Evolutionary conservation across 1,140 invertebrate genomes (phyloP).

Genomic region (Hylyphantes graminicola): DNA sequence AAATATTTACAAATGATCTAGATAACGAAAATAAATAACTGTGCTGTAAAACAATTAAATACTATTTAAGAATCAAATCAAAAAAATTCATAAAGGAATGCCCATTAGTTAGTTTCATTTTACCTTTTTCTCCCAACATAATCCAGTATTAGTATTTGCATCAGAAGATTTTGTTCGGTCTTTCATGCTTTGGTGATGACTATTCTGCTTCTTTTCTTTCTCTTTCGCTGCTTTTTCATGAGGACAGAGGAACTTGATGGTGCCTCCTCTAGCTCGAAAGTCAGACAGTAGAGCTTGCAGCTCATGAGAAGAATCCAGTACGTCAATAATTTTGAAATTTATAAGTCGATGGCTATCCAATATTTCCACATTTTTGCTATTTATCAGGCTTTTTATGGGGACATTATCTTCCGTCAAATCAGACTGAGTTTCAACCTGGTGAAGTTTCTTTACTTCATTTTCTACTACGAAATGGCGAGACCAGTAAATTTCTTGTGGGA

Average conservation of each 20-base stretch:
- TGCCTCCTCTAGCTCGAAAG: constrained; percentile 86
- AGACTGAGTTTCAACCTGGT: constrained; percentile 34
- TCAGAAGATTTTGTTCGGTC: constrained; percentile 1
- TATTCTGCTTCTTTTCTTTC: constrained; percentile 48
- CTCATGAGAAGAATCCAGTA: constrained; percentile 13
- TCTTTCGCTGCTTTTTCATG: constrained; percentile 57
- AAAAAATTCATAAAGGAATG: too few relatives aligned
- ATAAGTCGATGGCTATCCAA: constrained; percentile 79
- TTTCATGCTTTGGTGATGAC: constrained; percentile 8
- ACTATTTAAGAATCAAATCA: too few relatives aligned
- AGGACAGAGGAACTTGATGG: constrained; percentile 69
- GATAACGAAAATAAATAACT: too few relatives aligned
- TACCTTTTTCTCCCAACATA: constrained; percentile 61
- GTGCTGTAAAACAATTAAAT: too few relatives aligned
- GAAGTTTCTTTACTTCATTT: constrained; percentile 61
- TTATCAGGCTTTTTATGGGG: constrained; percentile 18
- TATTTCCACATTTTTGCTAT: constrained; percentile 58
- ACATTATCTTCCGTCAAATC: constrained; percentile 36
- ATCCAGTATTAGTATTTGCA: constrained; percentile 42
- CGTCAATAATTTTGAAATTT: constrained; percentile 74
- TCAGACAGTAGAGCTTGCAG: constrained; percentile 82
- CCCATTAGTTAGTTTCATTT: too few relatives aligned
- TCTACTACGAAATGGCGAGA: constrained; percentile 71
- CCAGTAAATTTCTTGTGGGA: constrained; percentile 83
- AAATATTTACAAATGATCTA: too few relatives aligned